Percentiles rank a stretch among this genome's conserved stretches.
phyloP scores from a whole-genome alignment of 2,797 vertebrate species.

The Sebastes diploproa region DNA sequence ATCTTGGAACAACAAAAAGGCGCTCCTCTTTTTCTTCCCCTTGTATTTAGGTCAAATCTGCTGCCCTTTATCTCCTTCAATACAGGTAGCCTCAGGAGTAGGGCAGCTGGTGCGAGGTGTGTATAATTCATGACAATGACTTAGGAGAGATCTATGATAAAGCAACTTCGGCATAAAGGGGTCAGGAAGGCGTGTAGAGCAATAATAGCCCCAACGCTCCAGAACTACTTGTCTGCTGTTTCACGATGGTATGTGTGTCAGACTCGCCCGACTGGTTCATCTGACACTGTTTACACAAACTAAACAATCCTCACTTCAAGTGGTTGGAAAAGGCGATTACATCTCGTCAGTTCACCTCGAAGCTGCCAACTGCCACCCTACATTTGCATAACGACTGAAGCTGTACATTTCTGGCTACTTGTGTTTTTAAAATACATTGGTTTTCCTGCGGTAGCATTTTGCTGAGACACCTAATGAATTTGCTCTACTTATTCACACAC shows the following conservation, averaged over 20 bases:
- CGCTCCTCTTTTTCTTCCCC: not conserved
- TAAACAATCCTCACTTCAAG: not conserved
- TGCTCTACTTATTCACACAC: not conserved
- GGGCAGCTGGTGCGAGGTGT: not conserved
- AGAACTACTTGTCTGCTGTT: not conserved
- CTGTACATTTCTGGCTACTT: not conserved
- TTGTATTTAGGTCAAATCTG: constrained; percentile 23
- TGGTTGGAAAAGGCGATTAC: constrained; percentile 1
- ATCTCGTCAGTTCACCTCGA: not conserved
- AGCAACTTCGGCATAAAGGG: not conserved
- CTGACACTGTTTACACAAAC: constrained; percentile 28
- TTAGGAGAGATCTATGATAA: not conserved
- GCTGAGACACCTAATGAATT: constrained; percentile 22
- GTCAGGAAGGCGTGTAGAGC: not conserved
- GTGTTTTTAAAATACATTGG: not conserved
- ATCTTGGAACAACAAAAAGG: not conserved
- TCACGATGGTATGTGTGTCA: not conserved
- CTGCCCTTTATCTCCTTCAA: not conserved
- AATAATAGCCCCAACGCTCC: not conserved
- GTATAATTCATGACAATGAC: constrained; percentile 8
- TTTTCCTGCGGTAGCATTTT: constrained; percentile 9
- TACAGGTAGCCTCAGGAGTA: not conserved
- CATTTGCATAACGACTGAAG: not conserved
- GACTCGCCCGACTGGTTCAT: constrained; percentile 56
- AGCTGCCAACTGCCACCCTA: not conserved